Percentiles rank a stretch among this genome's conserved stretches.
phyloP scores from a whole-genome alignment of 2,797 vertebrate species.

The Microctenopoma steveboyesi region DNA sequence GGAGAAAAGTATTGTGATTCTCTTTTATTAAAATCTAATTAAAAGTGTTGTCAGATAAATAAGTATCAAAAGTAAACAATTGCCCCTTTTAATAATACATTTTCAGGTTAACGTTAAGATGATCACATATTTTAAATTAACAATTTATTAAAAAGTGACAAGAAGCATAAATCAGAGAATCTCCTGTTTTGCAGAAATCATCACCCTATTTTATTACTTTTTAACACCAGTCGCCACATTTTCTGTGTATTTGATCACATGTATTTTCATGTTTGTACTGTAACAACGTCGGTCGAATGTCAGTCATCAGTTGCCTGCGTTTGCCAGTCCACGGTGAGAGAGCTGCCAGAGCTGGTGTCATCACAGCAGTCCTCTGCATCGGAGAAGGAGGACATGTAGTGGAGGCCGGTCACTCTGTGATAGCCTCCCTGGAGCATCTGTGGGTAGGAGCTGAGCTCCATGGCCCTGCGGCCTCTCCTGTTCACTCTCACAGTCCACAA shows the following conservation, averaged over 20 bases:
- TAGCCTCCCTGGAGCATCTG: conserved; percentile 69
- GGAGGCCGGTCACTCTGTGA: conserved; percentile 74
- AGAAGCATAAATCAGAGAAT: no score
- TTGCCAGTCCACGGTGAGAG: conserved; percentile 69
- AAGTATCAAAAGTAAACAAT: no score
- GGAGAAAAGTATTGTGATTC: no score
- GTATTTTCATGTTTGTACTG: conserved; percentile 13
- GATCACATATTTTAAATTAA: no score
- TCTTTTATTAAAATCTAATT: no score
- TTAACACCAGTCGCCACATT: neutral
- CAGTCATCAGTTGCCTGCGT: conserved; percentile 59
- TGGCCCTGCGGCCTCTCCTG: conserved; percentile 54
- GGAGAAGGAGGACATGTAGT: conserved; percentile 80
- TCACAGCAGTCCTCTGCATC: conserved; percentile 77
- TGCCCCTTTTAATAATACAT: no score
- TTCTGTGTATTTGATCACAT: neutral
- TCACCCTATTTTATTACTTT: neutral
- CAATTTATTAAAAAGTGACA: no score
- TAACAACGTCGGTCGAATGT: conserved; percentile 6
- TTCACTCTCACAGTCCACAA: conserved; percentile 71
- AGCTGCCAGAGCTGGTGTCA: conserved; percentile 68
- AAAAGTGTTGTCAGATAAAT: no score
- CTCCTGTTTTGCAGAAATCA: neutral
- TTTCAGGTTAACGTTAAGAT: no score
- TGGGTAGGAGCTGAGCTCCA: conserved; percentile 74